These are phyloP conservation scores for Azemiops feae DNA, from an alignment of 2,113 vertebrate species.

Conservation along the genomic window DNA sequence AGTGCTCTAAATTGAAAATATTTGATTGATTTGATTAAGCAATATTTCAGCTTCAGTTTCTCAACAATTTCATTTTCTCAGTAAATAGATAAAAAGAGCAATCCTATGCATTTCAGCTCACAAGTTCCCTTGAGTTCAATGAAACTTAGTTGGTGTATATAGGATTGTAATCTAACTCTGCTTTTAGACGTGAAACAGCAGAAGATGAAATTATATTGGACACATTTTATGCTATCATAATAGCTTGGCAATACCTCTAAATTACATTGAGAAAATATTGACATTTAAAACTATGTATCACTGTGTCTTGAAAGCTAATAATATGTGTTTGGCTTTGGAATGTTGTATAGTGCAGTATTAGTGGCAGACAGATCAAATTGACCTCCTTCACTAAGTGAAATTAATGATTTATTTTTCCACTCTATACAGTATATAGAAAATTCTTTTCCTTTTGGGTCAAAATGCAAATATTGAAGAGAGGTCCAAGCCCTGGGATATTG, in stretches of 20 bases:
- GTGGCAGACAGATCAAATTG: conserved; percentile 43
- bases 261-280: conserved; percentile 54
- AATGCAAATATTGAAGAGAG: conserved; percentile 61
- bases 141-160: neutral
- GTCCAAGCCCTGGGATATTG: conserved; percentile 50
- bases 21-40: conserved; percentile 12
- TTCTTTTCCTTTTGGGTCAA: conserved; percentile 68
- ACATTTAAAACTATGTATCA: conserved; percentile 43
- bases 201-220: conserved; percentile 47
- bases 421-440: conserved; percentile 59
- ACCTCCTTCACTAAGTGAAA: conserved; percentile 55
- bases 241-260: conserved; percentile 48
- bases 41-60: conserved; percentile 35
- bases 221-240: conserved; percentile 48
- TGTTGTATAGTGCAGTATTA: conserved; percentile 48
- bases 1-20: neutral
- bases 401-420: conserved; percentile 59
- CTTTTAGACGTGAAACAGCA: conserved; percentile 53
- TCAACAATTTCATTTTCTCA: conserved; percentile 5
- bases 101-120: neutral
- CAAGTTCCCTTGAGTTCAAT: neutral
- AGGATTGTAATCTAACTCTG: neutral
- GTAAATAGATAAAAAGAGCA: neutral
- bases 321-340: conserved; percentile 9
- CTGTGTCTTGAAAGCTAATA: conserved; percentile 44